Percentiles rank a stretch among this genome's conserved stretches.
phyloP scores from a whole-genome alignment of 2,888 invertebrate species.

The Netelia melanura region DNA sequence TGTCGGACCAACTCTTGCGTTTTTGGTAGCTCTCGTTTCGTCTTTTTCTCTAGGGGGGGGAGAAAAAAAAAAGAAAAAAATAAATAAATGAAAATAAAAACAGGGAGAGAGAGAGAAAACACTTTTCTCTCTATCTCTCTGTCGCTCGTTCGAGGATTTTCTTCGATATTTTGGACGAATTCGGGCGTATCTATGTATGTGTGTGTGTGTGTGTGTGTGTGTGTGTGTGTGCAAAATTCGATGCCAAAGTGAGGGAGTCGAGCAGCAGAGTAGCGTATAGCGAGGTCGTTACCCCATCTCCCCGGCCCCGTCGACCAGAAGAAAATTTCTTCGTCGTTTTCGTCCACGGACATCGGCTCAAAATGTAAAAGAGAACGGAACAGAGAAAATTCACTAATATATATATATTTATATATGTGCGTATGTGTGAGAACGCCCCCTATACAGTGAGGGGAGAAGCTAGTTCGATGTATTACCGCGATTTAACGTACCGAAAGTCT shows the following conservation, averaged over 20 bases:
- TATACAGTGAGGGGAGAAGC: slow-evolving; percentile 21
- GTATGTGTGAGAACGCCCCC: background rate
- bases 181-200: slow-evolving; percentile 32
- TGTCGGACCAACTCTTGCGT: slow-evolving; percentile 68
- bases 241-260: slow-evolving; percentile 44
- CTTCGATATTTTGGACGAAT: slow-evolving; percentile 54
- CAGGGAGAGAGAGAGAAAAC: background rate
- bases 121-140: background rate
- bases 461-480: slow-evolving; percentile 4
- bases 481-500: slow-evolving; percentile 44
- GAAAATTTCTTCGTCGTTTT: slow-evolving; percentile 1
- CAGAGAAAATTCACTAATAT: background rate
- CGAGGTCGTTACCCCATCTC: slow-evolving; percentile 49
- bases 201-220: too few relatives aligned
- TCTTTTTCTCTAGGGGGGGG: slow-evolving; percentile 2
- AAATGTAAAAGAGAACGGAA: background rate
- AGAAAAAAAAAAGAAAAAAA: background rate
- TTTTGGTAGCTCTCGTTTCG: slow-evolving; percentile 38
- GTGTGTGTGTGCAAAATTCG: slow-evolving; percentile 20
- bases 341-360: slow-evolving; percentile 16
- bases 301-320: background rate
- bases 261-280: background rate
- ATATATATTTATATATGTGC: too few relatives aligned
- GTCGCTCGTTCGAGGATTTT: slow-evolving; percentile 31
- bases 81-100: background rate